Evolutionary conservation across 2,113 vertebrate genomes (phyloP), one percentile per base, ranked within the genome.

Genomic region (Campylorhamphus procurvoides): DNA sequence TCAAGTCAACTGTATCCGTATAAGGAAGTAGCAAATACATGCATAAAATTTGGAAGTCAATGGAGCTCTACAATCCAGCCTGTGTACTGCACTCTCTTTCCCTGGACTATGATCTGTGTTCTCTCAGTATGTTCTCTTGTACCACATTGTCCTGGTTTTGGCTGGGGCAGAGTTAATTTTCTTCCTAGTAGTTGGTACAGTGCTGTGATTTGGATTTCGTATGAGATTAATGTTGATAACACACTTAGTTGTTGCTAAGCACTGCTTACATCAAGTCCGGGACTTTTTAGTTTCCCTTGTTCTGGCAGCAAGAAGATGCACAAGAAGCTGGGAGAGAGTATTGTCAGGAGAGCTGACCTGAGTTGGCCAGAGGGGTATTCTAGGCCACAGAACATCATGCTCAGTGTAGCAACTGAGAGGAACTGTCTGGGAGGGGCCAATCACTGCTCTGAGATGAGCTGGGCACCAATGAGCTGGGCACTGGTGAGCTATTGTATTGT

Each of bases 401-500:
- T 49, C 18, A 23, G 40, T 28, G 18, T 50, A 40, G 37, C 49
- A 84, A 3, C 35, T 5, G 17, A 1, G 1, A 18, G 4, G 3
- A 14, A 55, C 35, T 28, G 24, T 4, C 29, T 55, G 63, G 39
- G 29, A 83, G 20, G 39, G 7, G 17, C 7, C 3, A 9, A 4
- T 12, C 40, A 12, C 29, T 69, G 40, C 63, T 55, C 4, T 3
- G 18, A 9, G 18, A 37, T 56, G 49, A 69, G 9, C 22, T 55
- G 71, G 25, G 11, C 29, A 35, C 55, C 7, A 40, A 16, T 35
- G 16, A 47, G 40, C 19, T 37, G 37, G 37, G 37, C 46, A 3
- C 18, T 11, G 2, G 28, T 46, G 28, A 67, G 8, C 0, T 0
- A 35, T 40, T 62, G 11, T 16, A 23, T 31, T 19, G 18, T 13